Evolutionary conservation across 2,888 invertebrate species (phyloP), one percentile per base, ranked within the genome.

Genomic region (Chirona hameri): DNA sequence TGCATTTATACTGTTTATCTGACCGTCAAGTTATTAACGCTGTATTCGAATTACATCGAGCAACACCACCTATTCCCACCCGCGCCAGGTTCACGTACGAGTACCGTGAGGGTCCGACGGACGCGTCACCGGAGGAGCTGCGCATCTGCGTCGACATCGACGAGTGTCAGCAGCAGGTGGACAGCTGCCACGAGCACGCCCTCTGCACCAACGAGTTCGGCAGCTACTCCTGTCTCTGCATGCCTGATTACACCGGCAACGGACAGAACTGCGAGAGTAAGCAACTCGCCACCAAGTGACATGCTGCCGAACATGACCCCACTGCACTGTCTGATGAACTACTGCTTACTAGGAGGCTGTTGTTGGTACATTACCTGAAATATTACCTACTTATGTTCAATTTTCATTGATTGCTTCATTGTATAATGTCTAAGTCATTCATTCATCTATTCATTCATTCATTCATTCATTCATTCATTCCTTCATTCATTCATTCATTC

Each of bases 171-270:
- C 85, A 86, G 14, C 85, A 86, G n/a, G 85, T 88, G 24, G 89
- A 91, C 83, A 90, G 91, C 65, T 97, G 97, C 86, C 93, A 93
- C 84, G 88, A 89, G 0, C 92, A 94, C 86, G 95, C 95, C 48
- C 90, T 90, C 80, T 97, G 96, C 86, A 88, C 93, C 29, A 97
- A 97, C 87, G 93, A 93, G 0, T 90, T 92, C 39, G 96, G 96
- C 0, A 93, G 94, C 0, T 96, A 92, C 87, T 89, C 91, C 0
- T 95, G 95, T 86, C 90, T 91, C 82, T 99, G 99, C 88, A 92
- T 92, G 83, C 88, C 91, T 24, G 95, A 95, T 15, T 96, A 90
- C 87, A 90, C 91, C 84, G 96, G 96, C 9, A 92, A 95, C 87
- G 97, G 96, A 9, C 89, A 91, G 52, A 88, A 87, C 79, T 96